phyloP scores from a whole-genome alignment of 2,113 vertebrate genomes.

The Vanacampus margaritifer region DNA sequence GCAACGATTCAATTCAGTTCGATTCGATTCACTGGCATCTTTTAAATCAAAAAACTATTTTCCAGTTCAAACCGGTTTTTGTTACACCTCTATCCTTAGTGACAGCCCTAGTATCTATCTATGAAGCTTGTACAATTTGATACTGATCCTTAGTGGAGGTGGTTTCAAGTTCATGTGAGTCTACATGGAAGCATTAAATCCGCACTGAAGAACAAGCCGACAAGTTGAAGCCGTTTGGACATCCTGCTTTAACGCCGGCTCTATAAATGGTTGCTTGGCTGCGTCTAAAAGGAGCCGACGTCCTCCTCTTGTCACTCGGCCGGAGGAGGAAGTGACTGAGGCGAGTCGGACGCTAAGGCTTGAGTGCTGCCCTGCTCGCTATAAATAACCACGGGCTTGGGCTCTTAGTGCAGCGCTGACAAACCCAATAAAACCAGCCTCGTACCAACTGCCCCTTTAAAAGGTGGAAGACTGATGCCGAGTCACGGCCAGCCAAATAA shows the following conservation, averaged over 20 bases:
- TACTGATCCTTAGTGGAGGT: not conserved
- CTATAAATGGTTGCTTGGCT: constrained; percentile 40
- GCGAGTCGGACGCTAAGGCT: constrained; percentile 22
- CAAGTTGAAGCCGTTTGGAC: not conserved
- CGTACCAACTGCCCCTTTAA: constrained; percentile 36
- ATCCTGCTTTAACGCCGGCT: constrained; percentile 18
- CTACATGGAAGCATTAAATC: not conserved
- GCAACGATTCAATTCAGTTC: too few relatives aligned
- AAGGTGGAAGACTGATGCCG: constrained; percentile 41
- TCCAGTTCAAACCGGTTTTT: too few relatives aligned
- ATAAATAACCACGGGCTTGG: constrained; percentile 51
- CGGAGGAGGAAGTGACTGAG: constrained; percentile 41
- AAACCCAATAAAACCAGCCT: constrained; percentile 55
- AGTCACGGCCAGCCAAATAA: constrained; percentile 54
- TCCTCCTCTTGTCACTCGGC: constrained; percentile 12
- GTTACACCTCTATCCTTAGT: too few relatives aligned
- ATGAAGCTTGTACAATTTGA: not conserved
- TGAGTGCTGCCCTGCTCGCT: constrained; percentile 29
- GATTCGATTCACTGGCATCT: too few relatives aligned
- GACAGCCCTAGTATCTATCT: too few relatives aligned
- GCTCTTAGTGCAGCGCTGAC: constrained; percentile 41
- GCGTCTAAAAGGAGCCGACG: constrained; percentile 41
- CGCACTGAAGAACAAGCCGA: not conserved
- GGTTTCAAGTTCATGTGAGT: not conserved
- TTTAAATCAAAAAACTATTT: too few relatives aligned